phyloP scores from a whole-genome alignment of 2,797 vertebrate species.

The Amblyopsis hoosieri region DNA sequence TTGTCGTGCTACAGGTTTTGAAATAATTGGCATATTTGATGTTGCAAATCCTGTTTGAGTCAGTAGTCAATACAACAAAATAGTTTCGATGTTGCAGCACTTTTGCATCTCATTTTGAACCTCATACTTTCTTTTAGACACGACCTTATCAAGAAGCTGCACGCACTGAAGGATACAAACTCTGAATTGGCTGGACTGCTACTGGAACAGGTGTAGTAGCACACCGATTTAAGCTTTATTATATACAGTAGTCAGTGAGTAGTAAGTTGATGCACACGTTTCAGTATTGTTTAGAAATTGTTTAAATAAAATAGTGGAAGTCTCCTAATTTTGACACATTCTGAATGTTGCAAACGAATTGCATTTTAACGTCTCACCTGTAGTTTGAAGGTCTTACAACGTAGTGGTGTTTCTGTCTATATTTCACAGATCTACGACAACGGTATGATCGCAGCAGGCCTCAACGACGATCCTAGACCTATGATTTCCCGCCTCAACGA shows the following conservation, averaged over 20 bases:
- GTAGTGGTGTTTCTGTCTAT: neutral
- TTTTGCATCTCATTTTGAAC: too few relatives aligned
- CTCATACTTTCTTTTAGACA: constrained; percentile 74
- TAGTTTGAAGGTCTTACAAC: neutral
- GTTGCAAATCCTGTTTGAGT: too few relatives aligned
- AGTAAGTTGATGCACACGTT: neutral
- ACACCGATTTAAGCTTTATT: too few relatives aligned
- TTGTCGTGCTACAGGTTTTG: too few relatives aligned
- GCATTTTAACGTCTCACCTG: too few relatives aligned
- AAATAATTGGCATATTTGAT: too few relatives aligned
- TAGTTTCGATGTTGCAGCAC: too few relatives aligned
- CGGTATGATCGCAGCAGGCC: constrained; percentile 93
- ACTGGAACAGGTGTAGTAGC: constrained; percentile 86
- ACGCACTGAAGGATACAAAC: constrained; percentile 80
- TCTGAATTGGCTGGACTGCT: constrained; percentile 89
- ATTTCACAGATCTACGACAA: constrained; percentile 90
- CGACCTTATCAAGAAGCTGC: constrained; percentile 89
- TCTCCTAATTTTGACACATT: too few relatives aligned
- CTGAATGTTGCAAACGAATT: too few relatives aligned
- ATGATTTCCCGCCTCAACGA: constrained; percentile 90
- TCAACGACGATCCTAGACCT: constrained; percentile 90
- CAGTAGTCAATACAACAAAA: too few relatives aligned
- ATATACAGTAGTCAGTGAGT: neutral
- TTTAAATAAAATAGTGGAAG: too few relatives aligned
- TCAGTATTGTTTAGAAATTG: too few relatives aligned